Percentiles rank a stretch among this genome's conserved stretches.
phyloP scores from a whole-genome alignment of 2,888 invertebrate species.

The Frankliniella fusca region DNA sequence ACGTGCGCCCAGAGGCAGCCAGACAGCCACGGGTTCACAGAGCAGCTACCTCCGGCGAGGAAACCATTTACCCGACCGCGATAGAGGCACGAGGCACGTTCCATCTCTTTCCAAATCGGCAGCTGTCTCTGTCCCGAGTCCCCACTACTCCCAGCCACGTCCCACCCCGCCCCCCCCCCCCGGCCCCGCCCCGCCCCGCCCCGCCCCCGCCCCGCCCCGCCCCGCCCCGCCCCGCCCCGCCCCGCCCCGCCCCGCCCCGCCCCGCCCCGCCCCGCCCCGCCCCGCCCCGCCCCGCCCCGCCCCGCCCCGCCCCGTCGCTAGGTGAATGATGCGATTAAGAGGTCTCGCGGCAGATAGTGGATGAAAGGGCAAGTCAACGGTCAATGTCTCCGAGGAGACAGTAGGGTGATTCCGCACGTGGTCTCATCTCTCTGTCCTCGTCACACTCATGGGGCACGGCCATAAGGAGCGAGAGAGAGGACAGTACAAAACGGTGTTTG shows the following conservation, averaged over 20 bases:
- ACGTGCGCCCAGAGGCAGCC: neutral
- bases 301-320: neutral
- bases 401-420: no score
- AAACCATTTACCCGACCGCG: neutral
- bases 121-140: no score
- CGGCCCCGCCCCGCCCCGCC: neutral
- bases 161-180: no score
- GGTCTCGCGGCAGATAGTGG: neutral
- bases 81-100: neutral
- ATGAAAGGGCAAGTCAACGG: no score
- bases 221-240: neutral
- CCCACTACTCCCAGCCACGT: no score
- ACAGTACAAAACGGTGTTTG: no score
- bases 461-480: no score
- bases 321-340: neutral
- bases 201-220: neutral
- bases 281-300: neutral
- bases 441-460: no score
- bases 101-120: neutral
- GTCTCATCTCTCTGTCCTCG: no score
- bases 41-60: no score
- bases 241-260: neutral
- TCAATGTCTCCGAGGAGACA: no score
- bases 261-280: neutral
- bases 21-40: neutral